Base-by-base conservation (phyloP, 2,113 vertebrate genomes). In the Maccullochella peelii region DNA sequence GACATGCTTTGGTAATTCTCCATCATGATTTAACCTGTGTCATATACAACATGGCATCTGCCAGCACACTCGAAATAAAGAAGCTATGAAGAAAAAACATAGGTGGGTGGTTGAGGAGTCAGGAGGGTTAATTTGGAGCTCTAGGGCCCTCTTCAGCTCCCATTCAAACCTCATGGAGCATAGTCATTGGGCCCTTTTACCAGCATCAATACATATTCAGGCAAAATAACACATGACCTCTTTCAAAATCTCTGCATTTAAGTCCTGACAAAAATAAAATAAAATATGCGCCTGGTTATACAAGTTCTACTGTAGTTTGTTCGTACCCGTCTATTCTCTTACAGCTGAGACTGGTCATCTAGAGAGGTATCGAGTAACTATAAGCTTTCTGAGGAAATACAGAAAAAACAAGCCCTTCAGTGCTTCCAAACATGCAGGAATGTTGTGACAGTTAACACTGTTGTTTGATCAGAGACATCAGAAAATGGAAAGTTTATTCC, bases 381-480 rank as follows among this genome's bases (percentile, higher is more conserved):
- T n/a, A 85, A 67, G 86, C 73, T 83, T 33, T 89, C 76, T 73
- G 42, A 83, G 82, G 47, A 69, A 73, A 89, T 59, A 82, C 61
- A 69, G 8, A 72, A 59, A 73, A 77, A 79, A 88, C 69, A 79
- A 92, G 90, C 86, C 91, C 87, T 93, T 92, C 84, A 81, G 68
- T 85, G 65, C 66, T 72, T 90, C 72, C 78, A 77, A 42, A 85
- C 90, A 91, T 91, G 89, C 92, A 88, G 89, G 89, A 91, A 87
- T 85, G 87, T 86, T 69, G 78, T 70, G 79, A 86, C 84, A 18
- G 44, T 80, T 38, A 62, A 84, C 74, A 33, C 63, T 83, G 77
- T 23, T 77, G n/a, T 8, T 76, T 59, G 49, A 80, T 65, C 72
- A 72, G 57, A 77, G 82, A 84, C 55, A 54, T 77, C 80, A 70